These are phyloP conservation scores for Mercenaria mercenaria DNA, from an alignment of 1,140 invertebrate species.

Conservation along the genomic window DNA sequence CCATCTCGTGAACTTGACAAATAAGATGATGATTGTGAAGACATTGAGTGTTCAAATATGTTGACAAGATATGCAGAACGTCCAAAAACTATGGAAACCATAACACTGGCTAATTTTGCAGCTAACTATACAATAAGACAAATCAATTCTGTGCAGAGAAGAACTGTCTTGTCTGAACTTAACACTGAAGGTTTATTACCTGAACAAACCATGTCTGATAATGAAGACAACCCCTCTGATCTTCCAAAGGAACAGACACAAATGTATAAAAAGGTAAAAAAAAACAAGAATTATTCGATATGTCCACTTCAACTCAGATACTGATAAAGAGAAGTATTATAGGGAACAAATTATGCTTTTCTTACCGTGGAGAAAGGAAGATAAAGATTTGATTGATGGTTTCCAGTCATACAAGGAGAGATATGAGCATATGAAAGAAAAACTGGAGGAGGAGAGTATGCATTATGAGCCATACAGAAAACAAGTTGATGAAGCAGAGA, in stretches of 20 bases:
- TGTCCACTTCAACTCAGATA: conserved; percentile 43
- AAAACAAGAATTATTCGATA: conserved; percentile 43
- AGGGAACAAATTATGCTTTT: conserved; percentile 58
- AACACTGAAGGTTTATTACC: no score
- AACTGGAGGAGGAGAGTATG: neutral
- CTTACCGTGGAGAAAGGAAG: neutral
- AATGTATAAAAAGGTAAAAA: neutral
- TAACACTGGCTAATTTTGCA: conserved; percentile 45
- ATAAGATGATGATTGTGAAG: conserved; percentile 36
- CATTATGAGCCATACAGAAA: conserved; percentile 8
- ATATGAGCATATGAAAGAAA: neutral
- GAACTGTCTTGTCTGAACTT: no score
- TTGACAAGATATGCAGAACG: conserved; percentile 25
- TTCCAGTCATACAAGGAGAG: conserved; percentile 10
- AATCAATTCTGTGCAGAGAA: no score
- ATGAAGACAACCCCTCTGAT: neutral
- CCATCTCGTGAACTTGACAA: neutral
- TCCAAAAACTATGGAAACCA: neutral
- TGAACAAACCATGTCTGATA: neutral
- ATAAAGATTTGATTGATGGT: conserved; percentile 26
- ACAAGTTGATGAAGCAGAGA: conserved; percentile 15
- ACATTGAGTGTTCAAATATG: conserved; percentile 21
- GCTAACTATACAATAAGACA: neutral
- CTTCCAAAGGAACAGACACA: neutral
- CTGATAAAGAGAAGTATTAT: conserved; percentile 58